phyloP scores from a whole-genome alignment of 1,140 invertebrate genomes.

The Drosophila sucinea region DNA sequence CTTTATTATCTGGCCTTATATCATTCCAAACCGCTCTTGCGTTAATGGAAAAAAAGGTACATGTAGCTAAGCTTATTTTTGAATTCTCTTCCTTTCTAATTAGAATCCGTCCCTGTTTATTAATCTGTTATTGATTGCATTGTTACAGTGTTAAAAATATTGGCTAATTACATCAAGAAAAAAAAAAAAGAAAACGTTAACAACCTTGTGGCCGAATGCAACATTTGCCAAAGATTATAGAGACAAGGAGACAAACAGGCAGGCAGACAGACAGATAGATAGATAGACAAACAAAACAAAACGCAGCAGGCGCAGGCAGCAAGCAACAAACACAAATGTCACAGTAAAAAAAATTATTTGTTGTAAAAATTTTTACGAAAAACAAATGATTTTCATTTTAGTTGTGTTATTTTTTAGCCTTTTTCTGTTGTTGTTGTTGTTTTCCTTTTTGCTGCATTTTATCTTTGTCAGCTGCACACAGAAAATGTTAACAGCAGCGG shows the following conservation, averaged over 20 bases:
- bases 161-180: not conserved
- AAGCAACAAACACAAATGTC: constrained; percentile 42
- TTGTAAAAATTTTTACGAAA: constrained; percentile 11
- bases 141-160: constrained; percentile 2
- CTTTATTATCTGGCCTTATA: too few species aligned
- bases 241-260: not conserved
- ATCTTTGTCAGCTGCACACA: constrained; percentile 52
- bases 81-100: not conserved
- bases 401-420: constrained; percentile 21
- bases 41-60: too few species aligned
- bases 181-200: not conserved
- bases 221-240: constrained; percentile 7
- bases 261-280: not conserved
- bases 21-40: too few species aligned
- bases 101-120: not conserved
- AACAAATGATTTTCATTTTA: constrained; percentile 45
- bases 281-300: not conserved
- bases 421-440: not conserved
- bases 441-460: constrained; percentile 12
- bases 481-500: constrained; percentile 48
- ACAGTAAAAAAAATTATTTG: constrained; percentile 19
- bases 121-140: not conserved
- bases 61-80: too few species aligned
- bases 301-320: not conserved
- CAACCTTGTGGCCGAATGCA: constrained; percentile 1